Evolutionary conservation across 2,797 vertebrate genomes (phyloP), one percentile per base, ranked within the genome.

Genomic region (Poecilia velifera): DNA sequence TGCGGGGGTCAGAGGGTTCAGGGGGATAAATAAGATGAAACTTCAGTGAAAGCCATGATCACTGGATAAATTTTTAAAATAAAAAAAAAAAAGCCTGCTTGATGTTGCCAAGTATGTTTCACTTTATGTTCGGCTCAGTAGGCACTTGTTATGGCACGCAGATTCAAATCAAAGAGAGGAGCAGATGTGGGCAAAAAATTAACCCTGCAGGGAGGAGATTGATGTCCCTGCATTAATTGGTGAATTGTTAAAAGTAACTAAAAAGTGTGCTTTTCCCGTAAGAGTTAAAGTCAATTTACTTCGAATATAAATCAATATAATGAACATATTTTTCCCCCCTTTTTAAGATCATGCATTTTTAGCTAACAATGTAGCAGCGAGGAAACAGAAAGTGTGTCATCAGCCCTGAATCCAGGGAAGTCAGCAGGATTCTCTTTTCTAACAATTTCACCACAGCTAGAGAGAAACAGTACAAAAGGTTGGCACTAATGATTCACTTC

Each of bases 1-100:
- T 82, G 81, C 87, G 87, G 91, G 91, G 87, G 89, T 82, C 74
- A 80, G 59, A 84, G 82, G 70, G 84, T 70, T 9, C n/a, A 79
- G 73, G 57, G 39, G 77, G 78, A 73, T 77, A 20, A 86, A 47
- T 46, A 57, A 73, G 76, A 46, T 47, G 45, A 82, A 73, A 76
- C 31, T 81, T 10, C 0, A 10, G 49, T 13, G 20, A 62, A 68
- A 79, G 70, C 62, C 57, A 45, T 20, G 43, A 68, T 64, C 5
- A 68, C 72, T 87, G 77, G 74, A 82, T 59, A 28, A 47, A 49
- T 10, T 77, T 77, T 83, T 81, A 64, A 1, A 71, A 82, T 70
- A 25, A 3, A 78, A 39, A 76, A 39, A 76, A 18, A 28, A 72
- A 82, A 74, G 12, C 45, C 25, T 86, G 59, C 12, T 74, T 22